A percentile compares a stretch with the other conserved stretches of the same genome.
Conservation (phyloP, 2,888 invertebrate genomes). For the Idaea straminata region DNA sequence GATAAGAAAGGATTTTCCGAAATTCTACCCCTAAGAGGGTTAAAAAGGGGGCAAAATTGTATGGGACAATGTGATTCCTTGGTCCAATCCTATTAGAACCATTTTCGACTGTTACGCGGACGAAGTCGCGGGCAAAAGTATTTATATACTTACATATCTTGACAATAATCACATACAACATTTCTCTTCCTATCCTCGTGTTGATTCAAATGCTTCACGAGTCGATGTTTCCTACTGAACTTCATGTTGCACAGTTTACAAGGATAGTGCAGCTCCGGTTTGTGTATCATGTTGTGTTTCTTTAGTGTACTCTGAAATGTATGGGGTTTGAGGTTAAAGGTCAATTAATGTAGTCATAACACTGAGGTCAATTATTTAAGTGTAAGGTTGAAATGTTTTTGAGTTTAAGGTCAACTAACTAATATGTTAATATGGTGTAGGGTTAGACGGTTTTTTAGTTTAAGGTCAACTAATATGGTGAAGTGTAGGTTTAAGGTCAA, state of each 20-base stretch:
- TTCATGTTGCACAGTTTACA: constrained; percentile 45
- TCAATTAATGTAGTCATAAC: not conserved
- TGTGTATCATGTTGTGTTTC: constrained; percentile 49
- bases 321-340: not conserved
- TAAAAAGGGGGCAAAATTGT: no score
- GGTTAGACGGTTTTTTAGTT: no score
- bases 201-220: constrained; percentile 33
- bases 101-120: no score
- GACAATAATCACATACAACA: constrained; percentile 48
- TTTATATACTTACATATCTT: constrained; percentile 38
- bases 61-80: no score
- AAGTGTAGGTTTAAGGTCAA: not conserved
- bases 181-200: constrained; percentile 29
- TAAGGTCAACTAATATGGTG: no score
- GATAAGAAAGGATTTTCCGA: no score
- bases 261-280: constrained; percentile 37
- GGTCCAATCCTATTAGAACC: no score
- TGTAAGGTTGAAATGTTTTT: no score
- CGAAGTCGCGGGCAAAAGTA: no score
- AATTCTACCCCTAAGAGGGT: no score
- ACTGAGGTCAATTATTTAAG: constrained; percentile 3
- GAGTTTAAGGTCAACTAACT: no score
- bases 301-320: constrained; percentile 39
- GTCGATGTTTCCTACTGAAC: constrained; percentile 39
- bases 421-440: no score